Base-by-base conservation (phyloP, 2,888 invertebrate species). In the Leistus spinibarbis region DNA sequence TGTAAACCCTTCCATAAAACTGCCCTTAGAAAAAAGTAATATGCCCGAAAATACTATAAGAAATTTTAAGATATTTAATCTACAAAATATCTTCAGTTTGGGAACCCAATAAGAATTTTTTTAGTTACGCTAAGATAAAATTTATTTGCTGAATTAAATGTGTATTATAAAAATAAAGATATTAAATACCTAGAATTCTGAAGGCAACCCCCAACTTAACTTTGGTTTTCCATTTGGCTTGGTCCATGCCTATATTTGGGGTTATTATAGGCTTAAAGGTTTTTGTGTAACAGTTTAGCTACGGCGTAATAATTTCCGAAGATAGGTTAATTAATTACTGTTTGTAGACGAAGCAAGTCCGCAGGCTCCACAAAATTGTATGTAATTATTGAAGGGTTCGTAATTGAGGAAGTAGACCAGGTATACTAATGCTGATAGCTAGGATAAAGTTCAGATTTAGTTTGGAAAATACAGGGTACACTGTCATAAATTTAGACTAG, bases 281-380 rank as follows among this genome's bases (percentile, higher is more conserved):
- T 69, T 69, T 57, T 69, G 40, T 69, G 62, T 54, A 70, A 70
- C 63, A 70, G 60, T 40, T 53, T 70, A 60, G 40, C 62, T 22
- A 62, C 60, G 19, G 19, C 20, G 22, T 60, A 16, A 16, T 60
- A 60, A 60, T 60, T 62, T 70, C 40, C 69, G 22, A 20, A 62
- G 69, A 70, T 70, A 53, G 53, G 69, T 60, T 70, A 70, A 70
- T 70, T 70, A 70, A 70, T 70, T 70, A 70, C 40, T 53, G 62
- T 27, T 27, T 19, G 60, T 60, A 69, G 24, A 16, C 62, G 19
- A 23, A 53, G 53, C 16, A 60, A 60, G 62, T 40, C 69, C 62
- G 10, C 20, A 27, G 63, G 69, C 24, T 62, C 62, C 22, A 62
- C 27, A 22, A 62, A 70, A 70, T 70, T 70, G 53, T 70, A 60